These are phyloP conservation scores for Solenodon paradoxus DNA, from an alignment of 2,113 vertebrate species.

Conservation along the genomic window DNA sequence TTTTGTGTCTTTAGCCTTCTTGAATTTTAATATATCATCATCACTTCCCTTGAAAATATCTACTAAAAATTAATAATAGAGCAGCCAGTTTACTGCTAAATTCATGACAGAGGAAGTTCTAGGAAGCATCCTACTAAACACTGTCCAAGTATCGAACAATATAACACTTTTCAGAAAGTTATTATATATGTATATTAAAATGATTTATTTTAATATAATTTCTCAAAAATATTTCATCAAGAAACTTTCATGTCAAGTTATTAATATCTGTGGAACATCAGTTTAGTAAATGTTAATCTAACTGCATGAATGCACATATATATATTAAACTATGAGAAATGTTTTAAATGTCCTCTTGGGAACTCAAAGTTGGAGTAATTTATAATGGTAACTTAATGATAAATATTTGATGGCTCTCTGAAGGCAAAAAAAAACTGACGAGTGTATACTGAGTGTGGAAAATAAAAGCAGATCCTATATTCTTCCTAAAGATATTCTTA, in stretches of 20 bases:
- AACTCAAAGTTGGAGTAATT: neutral
- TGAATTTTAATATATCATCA: neutral
- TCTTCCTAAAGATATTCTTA: neutral
- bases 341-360: constrained; percentile 3
- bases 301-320: neutral
- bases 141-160: neutral
- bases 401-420: neutral
- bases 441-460: neutral
- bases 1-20: neutral
- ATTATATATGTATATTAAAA: neutral
- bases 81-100: neutral
- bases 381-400: neutral
- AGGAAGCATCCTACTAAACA: neutral
- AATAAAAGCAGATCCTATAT: neutral
- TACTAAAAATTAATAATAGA: constrained; percentile 36
- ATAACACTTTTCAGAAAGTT: neutral
- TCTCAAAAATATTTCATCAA: constrained; percentile 24
- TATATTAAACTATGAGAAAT: neutral
- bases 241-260: neutral
- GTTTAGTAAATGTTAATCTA: neutral
- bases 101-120: neutral
- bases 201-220: neutral
- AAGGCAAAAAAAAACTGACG: constrained; percentile 12
- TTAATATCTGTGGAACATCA: neutral
- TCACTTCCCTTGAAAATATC: neutral